Base-by-base conservation (phyloP, 2,797 vertebrate species). In the Gephyroberyx darwinii region DNA sequence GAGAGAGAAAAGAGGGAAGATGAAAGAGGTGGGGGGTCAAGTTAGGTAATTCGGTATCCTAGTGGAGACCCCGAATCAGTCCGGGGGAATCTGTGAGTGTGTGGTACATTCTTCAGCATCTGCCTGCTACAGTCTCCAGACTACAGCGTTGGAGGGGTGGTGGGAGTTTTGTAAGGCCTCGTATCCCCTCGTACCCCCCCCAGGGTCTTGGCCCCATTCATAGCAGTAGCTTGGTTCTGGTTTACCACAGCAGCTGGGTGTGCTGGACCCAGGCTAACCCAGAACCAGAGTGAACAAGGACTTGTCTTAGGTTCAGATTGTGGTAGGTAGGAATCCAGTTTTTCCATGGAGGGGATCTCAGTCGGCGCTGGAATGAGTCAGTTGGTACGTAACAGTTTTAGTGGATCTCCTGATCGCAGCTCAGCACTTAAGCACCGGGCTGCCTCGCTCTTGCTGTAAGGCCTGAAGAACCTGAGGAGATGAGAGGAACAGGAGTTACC, bases 401-500 rank as follows among this genome's bases (percentile, higher is more conserved):
- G 30, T 16, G 5, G 2, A 9, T 17, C 12, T 35, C 64, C 58
- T 13, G 39, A 51, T 12, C 54, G 68, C 60, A 43, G 14, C 50
- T 95, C 93, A 98, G 87, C 77, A 95, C 81, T 95, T 95, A 78
- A 95, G 94, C 14, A 93, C 93, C 0, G 94, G 96, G 86, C 96
- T 97, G 81, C 94, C 93, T 80, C 90, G 93, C 71, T 96, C 96
- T 89, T 81, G 88, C 93, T 97, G 96, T 76, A 98, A 80, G 12
- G 94, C 90, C 77, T 95, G 92, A 80, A 98, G 92, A 52, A 98
- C 94, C 97, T 96, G 78, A 43, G 65, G 54, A 65, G 22, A 53
- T 41, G 43, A n/a, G 17, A 1, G 48, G 22, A 41, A 47, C 1
- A 50, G 33, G 22, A 19, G 1, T 14, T 9, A 2, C 48, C n/a